phyloP scores from a whole-genome alignment of 2,888 invertebrate genomes.

The Sphinx pinastri region DNA sequence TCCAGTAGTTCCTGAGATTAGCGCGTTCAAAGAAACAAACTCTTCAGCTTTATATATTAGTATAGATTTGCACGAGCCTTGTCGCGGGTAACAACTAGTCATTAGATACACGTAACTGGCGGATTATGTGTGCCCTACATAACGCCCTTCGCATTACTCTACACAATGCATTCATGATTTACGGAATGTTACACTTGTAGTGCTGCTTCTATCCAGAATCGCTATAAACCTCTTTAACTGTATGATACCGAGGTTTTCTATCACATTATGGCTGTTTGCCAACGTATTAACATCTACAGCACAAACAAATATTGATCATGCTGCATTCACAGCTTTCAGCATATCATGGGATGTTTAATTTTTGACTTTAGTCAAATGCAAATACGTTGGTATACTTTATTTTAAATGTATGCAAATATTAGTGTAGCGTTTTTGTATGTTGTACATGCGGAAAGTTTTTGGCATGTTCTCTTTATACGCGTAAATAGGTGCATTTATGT shows the following conservation, averaged over 20 bases:
- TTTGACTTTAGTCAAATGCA: background rate
- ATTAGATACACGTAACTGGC: conserved; percentile 36
- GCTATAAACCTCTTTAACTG: conserved; percentile 40
- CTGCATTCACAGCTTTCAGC: background rate
- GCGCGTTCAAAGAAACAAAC: too few relatives aligned
- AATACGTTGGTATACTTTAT: background rate
- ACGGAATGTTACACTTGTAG: conserved; percentile 47
- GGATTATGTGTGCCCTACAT: conserved; percentile 51
- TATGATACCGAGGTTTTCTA: conserved; percentile 18
- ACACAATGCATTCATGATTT: conserved; percentile 39
- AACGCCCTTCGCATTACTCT: conserved; percentile 50
- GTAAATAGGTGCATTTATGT: background rate
- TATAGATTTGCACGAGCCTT: too few relatives aligned
- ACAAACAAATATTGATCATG: conserved; percentile 3
- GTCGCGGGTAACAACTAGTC: background rate
- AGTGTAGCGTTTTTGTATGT: background rate
- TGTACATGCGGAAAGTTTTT: background rate
- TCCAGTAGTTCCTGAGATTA: too few relatives aligned
- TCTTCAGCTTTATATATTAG: too few relatives aligned
- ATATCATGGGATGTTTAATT: background rate
- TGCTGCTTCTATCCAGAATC: conserved; percentile 39
- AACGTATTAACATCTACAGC: background rate
- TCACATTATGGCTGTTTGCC: conserved; percentile 14
- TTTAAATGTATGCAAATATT: background rate
- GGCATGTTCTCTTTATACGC: background rate